phyloP scores from a whole-genome alignment of 2,797 vertebrate genomes.

The Delichon dasypus region DNA sequence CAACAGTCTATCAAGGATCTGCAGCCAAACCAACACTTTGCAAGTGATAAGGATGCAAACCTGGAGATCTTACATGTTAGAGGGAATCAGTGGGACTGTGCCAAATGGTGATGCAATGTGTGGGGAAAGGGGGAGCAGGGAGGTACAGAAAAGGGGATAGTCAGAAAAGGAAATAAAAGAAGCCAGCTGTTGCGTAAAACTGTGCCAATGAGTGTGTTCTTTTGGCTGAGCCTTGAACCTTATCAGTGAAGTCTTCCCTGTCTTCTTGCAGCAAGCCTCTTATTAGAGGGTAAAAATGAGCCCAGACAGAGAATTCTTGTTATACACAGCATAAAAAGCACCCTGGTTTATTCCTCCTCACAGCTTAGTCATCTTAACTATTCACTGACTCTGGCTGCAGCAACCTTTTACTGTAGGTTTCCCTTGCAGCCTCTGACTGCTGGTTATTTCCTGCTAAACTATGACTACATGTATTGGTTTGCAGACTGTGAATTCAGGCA shows the following conservation, averaged over 20 bases:
- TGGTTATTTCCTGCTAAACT: no score
- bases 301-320: no score
- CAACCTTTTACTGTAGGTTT: neutral
- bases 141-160: fast-evolving
- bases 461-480: no score
- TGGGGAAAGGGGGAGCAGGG: neutral
- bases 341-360: neutral
- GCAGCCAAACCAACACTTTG: neutral
- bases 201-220: fast-evolving
- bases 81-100: fast-evolving
- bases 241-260: fast-evolving
- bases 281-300: neutral
- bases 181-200: fast-evolving
- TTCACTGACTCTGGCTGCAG: neutral
- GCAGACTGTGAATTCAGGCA: no score
- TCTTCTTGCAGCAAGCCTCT: neutral
- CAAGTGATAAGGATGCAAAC: neutral
- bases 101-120: neutral
- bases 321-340: neutral
- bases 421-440: neutral
- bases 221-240: neutral
- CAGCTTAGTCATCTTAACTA: neutral
- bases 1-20: neutral
- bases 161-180: neutral
- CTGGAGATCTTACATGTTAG: neutral